These are phyloP conservation scores for Spinibarbus caldwelli DNA, from an alignment of 2,797 vertebrate genomes.

Conservation along the genomic window DNA sequence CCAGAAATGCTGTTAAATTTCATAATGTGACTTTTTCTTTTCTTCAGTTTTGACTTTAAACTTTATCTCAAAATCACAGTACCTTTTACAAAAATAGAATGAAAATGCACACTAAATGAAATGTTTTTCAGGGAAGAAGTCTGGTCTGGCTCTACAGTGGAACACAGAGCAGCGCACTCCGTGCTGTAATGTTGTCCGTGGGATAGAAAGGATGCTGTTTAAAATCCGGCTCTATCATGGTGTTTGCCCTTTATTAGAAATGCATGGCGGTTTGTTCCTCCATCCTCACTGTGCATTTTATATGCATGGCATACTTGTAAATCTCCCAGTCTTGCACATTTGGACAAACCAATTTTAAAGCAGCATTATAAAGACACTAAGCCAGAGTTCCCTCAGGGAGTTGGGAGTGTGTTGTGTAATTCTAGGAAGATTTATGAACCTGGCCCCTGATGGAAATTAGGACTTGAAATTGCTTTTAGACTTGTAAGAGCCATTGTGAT, in stretches of 20 bases:
- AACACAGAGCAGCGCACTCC: conserved; percentile 8
- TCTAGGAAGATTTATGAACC: conserved; percentile 39
- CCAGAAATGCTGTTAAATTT: neutral
- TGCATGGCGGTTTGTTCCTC: conserved; percentile 57
- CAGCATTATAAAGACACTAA: conserved; percentile 74
- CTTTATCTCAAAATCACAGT: neutral
- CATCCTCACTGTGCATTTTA: conserved; percentile 59
- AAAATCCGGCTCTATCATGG: conserved; percentile 57
- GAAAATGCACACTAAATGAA: neutral
- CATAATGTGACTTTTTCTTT: neutral
- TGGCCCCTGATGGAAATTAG: conserved; percentile 12
- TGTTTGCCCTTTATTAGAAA: conserved; percentile 72
- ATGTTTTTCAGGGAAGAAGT: conserved; percentile 43
- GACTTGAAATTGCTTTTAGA: conserved; percentile 39
- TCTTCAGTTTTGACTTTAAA: neutral
- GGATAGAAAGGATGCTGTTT: conserved; percentile 45
- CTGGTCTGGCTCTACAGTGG: neutral
- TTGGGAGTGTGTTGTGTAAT: conserved; percentile 15
- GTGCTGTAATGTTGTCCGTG: neutral
- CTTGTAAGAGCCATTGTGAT: neutral
- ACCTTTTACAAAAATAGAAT: neutral
- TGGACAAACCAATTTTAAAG: conserved; percentile 72
- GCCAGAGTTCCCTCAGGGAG: conserved; percentile 24
- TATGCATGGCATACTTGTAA: conserved; percentile 70
- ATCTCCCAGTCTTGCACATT: conserved; percentile 75